phyloP scores from a whole-genome alignment of 2,888 invertebrate genomes.

The Sminthurides aquaticus region DNA sequence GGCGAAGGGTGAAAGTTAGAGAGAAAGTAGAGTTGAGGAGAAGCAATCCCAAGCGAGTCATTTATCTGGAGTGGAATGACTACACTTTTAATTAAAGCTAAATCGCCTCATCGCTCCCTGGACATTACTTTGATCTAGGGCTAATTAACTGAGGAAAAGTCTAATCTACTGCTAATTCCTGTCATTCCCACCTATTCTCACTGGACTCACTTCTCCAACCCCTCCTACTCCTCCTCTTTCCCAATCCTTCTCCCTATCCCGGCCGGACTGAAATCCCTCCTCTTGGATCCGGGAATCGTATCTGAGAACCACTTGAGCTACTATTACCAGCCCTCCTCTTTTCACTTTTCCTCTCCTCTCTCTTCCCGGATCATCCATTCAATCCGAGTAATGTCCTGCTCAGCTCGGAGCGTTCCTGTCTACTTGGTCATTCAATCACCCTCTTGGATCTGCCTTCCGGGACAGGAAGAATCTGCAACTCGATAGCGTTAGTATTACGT shows the following conservation, averaged over 20 bases:
- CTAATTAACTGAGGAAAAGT: conserved; percentile 43
- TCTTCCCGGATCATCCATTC: too few relatives aligned
- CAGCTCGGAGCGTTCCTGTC: too few relatives aligned
- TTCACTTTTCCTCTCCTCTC: too few relatives aligned
- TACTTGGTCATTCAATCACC: too few relatives aligned
- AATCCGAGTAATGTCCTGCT: too few relatives aligned
- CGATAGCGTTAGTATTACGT: too few relatives aligned
- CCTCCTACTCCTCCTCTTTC: conserved; percentile 3
- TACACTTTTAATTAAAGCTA: conserved; percentile 45
- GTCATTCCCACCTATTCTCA: conserved; percentile 37
- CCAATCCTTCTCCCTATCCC: neutral
- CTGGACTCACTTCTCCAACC: conserved; percentile 17
- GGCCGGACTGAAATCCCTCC: neutral
- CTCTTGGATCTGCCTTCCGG: too few relatives aligned
- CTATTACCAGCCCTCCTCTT: too few relatives aligned
- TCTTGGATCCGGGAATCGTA: too few relatives aligned
- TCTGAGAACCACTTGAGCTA: too few relatives aligned
- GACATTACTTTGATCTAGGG: conserved; percentile 45
- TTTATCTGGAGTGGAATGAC: conserved; percentile 44
- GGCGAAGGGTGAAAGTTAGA: neutral
- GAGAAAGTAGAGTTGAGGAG: conserved; percentile 3
- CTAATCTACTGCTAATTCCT: conserved; percentile 44
- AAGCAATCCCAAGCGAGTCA: conserved; percentile 38
- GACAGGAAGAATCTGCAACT: too few relatives aligned
- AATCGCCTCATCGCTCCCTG: conserved; percentile 45